These are phyloP conservation scores for Podiceps cristatus DNA, from an alignment of 2,113 vertebrate species.

Conservation along the genomic window DNA sequence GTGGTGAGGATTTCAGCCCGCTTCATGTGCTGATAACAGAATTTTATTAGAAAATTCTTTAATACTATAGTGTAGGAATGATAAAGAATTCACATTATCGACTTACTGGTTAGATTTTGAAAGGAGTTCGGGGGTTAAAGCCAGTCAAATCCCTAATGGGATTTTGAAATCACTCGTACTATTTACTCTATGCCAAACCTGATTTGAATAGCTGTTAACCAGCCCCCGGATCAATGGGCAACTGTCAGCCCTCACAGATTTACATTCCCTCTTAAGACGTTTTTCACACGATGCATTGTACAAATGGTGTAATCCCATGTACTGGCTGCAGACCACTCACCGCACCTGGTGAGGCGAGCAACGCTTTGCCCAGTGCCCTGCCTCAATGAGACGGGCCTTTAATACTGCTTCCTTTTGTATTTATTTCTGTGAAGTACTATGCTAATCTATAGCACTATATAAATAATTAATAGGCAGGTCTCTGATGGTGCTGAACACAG, in stretches of 20 bases:
- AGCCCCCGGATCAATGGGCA: not conserved
- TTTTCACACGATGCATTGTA: not conserved
- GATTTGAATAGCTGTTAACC: not conserved
- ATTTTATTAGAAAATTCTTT: not conserved
- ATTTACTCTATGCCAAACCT: not conserved
- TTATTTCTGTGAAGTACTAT: not conserved
- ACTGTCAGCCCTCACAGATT: not conserved
- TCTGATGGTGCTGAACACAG: not conserved
- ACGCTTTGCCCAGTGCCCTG: not conserved
- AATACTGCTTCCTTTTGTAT: not conserved
- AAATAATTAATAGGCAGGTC: conserved; percentile 16
- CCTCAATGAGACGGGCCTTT: not conserved
- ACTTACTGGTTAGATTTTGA: not conserved
- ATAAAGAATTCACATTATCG: not conserved
- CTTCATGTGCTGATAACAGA: not conserved
- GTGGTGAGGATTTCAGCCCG: not conserved
- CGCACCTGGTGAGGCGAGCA: fast-evolving
- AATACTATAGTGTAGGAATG: not conserved
- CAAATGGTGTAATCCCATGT: fast-evolving
- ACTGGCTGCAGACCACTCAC: not conserved
- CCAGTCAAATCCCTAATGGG: not conserved
- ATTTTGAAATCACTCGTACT: not conserved
- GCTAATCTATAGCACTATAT: not conserved
- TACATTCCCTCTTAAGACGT: not conserved
- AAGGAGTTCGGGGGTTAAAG: not conserved